phyloP scores from a whole-genome alignment of 2,113 vertebrate genomes.

The Coptodon bakossiorum region DNA sequence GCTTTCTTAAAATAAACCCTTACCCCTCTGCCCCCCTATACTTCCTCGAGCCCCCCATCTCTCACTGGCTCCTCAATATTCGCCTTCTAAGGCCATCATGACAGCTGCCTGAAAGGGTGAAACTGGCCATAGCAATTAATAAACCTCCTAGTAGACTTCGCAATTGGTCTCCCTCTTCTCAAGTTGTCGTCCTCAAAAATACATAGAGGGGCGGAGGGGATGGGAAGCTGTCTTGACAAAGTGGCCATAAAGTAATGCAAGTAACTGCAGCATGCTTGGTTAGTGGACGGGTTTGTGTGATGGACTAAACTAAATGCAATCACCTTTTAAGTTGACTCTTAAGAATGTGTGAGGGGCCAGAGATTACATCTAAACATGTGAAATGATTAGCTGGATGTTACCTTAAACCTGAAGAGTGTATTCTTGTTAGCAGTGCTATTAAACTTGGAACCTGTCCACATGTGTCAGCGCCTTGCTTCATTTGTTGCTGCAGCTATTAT shows the following conservation, averaged over 20 bases:
- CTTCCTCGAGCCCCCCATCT: slow-evolving; percentile 43
- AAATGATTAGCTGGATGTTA: neutral
- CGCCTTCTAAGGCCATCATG: slow-evolving; percentile 77
- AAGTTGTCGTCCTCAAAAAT: slow-evolving; percentile 58
- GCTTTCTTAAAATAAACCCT: slow-evolving; percentile 76
- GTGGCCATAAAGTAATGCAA: neutral
- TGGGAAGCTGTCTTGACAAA: slow-evolving; percentile 7
- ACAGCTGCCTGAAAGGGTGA: slow-evolving; percentile 68
- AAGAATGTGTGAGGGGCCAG: neutral
- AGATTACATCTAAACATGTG: neutral
- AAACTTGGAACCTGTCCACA: neutral
- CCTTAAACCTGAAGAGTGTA: neutral
- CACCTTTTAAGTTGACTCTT: neutral
- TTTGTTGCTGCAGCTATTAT: neutral
- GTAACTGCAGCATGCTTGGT: neutral
- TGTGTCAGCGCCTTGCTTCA: neutral
- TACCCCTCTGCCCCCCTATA: slow-evolving; percentile 46
- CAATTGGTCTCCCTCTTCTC: slow-evolving; percentile 50
- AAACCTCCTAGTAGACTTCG: slow-evolving; percentile 50
- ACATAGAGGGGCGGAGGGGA: slow-evolving; percentile 10
- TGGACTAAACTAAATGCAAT: neutral
- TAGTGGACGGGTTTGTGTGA: neutral
- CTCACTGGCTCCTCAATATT: slow-evolving; percentile 69
- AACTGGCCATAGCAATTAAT: slow-evolving; percentile 66
- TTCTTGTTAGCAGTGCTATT: neutral